These are phyloP conservation scores for Chironomus riparius DNA, from an alignment of 2,888 invertebrate genomes.

Conservation along the genomic window DNA sequence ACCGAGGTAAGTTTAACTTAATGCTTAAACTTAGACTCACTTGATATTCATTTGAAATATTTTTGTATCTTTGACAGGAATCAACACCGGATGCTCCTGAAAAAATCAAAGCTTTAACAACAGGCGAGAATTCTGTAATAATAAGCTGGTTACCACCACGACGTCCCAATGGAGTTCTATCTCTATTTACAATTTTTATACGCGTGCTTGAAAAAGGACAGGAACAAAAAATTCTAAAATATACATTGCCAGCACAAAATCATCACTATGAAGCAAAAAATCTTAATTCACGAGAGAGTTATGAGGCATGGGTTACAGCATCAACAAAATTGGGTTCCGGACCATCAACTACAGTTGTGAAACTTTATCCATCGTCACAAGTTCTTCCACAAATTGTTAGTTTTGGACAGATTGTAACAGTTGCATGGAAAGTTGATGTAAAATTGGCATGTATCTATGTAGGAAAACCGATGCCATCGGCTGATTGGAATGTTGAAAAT, in stretches of 20 bases:
- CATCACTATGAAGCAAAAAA: constrained; percentile 47
- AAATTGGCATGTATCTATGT: constrained; percentile 47
- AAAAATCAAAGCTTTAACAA: constrained; percentile 51
- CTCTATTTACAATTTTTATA: constrained; percentile 53
- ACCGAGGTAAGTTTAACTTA: constrained; percentile 48
- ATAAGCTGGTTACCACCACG: constrained; percentile 57
- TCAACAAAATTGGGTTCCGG: constrained; percentile 54
- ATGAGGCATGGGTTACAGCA: constrained; percentile 54
- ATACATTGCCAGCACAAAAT: constrained; percentile 42
- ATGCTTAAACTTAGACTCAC: not conserved
- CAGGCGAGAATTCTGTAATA: constrained; percentile 49
- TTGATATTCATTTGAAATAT: constrained; percentile 43
- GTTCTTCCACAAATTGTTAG: constrained; percentile 44
- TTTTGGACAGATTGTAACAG: constrained; percentile 46
- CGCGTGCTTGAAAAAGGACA: constrained; percentile 47
- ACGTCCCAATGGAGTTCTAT: constrained; percentile 52
- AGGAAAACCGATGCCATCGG: constrained; percentile 45
- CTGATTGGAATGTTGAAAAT: constrained; percentile 47
- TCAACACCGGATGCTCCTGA: constrained; percentile 46
- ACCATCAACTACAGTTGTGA: constrained; percentile 48
- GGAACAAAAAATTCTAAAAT: constrained; percentile 45
- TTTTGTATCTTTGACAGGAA: not conserved
- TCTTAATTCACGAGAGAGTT: constrained; percentile 46
- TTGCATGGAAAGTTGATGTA: constrained; percentile 48
- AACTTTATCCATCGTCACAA: constrained; percentile 42